Base-by-base conservation (phyloP, 2,888 invertebrate genomes). In the Auanema freiburgensis region DNA sequence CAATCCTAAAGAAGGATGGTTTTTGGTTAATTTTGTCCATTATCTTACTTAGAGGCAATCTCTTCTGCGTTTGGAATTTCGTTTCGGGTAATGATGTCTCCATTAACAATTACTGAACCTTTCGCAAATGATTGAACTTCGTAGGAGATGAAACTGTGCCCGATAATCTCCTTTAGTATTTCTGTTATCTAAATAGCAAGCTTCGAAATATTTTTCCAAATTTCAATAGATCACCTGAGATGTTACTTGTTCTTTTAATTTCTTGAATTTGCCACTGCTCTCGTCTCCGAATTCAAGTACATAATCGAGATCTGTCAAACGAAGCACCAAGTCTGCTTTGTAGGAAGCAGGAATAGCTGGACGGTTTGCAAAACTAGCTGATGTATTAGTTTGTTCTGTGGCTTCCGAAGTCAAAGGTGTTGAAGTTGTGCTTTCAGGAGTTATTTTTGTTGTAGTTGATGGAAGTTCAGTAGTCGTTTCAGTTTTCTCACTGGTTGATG, bases 51-150 rank as follows among this genome's bases (percentile, higher is more conserved):
- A 6, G 53, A 53, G 5, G 60, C 60, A 14, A 54, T 16, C 14
- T 60, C 50, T n/a, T 60, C 60, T 10, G 54, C 53, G 46, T 60
- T 55, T 1, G 23, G 42, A 24, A 60, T 25, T 1, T 53, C 18
- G 6, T 44, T 33, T n/a, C 21, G 44, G 14, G 44, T 53, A 11
- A 14, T 16, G 18, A 60, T 54, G 10, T 40, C 14, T 18, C 53
- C 60, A 18, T 60, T 60, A 46, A 60, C 60, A 8, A 60, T 40
- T n/a, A 60, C 60, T 2, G 60, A 60, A 5, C 60, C 60, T 18
- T 60, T 60, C 11, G 53, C 43, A 11, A 60, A 60, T 10, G 44
- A 46, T 8, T 60, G 54, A 18, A 60, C 43, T 46, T 54, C 43
- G 16, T 54, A 41, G n/a, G 54, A 23, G 14, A 60, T 24, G 18